Evolutionary conservation across 1,140 invertebrate genomes (phyloP).

Genomic region (Bradysia coprophila): DNA sequence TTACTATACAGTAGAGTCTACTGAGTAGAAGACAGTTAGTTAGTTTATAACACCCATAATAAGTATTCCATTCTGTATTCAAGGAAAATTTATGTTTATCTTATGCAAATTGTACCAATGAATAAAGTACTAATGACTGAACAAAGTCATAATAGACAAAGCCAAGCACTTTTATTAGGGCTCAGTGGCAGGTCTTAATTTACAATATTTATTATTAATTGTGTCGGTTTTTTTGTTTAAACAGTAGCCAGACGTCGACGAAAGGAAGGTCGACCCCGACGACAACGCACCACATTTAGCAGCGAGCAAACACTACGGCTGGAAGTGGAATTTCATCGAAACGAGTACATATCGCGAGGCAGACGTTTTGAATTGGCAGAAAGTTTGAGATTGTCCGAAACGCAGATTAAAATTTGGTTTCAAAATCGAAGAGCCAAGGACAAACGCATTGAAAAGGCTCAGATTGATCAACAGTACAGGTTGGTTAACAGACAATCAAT

Average conservation of each 20-base stretch:
- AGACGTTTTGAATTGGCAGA: conserved; percentile 74
- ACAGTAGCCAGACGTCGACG: conserved; percentile 72
- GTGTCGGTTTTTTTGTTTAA: no score
- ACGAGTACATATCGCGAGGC: conserved; percentile 79
- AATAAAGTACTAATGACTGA: no score
- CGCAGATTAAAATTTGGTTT: conserved; percentile 95
- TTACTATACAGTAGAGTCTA: no score
- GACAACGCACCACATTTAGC: conserved; percentile 88
- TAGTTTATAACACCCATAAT: no score
- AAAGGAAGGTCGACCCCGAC: conserved; percentile 64
- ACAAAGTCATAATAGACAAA: no score
- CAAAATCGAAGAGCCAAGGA: conserved; percentile 91
- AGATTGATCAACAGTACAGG: conserved; percentile 87
- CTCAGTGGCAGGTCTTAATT: no score
- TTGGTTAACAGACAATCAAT: conserved; percentile 15
- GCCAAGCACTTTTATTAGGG: no score
- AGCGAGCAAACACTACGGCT: conserved; percentile 79
- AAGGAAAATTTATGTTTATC: no score
- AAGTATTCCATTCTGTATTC: no score
- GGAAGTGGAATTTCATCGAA: conserved; percentile 76
- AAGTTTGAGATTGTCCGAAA: conserved; percentile 66
- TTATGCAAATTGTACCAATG: no score
- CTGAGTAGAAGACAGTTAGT: no score
- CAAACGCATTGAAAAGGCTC: conserved; percentile 88
- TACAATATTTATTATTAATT: no score